A percentile compares a stretch with the other conserved stretches of the same genome.
Conservation (phyloP, 1,140 invertebrate genomes). For the Rhopalosiphum padi region DNA sequence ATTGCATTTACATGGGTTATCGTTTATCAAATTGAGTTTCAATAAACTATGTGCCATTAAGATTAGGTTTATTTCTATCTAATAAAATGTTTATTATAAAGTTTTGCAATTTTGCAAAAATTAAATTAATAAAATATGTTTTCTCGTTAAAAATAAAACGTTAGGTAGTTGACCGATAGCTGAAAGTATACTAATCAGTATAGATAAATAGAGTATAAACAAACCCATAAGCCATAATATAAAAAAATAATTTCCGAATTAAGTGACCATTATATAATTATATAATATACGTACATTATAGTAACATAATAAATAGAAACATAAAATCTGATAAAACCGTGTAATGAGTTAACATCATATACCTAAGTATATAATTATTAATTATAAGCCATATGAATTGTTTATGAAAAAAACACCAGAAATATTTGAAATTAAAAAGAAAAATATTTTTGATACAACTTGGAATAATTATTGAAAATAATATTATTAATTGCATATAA, state of each 20-base stretch:
- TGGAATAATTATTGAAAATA: too few species aligned
- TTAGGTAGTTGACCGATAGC: not conserved
- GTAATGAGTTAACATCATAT: not conserved
- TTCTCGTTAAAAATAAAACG: not conserved
- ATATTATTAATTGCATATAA: too few species aligned
- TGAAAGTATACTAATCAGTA: not conserved
- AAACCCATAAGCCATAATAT: not conserved
- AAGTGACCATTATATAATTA: not conserved
- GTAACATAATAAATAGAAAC: not conserved
- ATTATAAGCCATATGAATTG: not conserved
- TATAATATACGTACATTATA: not conserved
- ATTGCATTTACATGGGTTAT: not conserved
- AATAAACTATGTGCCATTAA: not conserved
- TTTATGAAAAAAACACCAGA: not conserved
- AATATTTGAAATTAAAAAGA: not conserved
- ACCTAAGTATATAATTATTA: not conserved
- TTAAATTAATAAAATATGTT: not conserved
- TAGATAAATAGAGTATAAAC: not conserved
- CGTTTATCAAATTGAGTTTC: not conserved
- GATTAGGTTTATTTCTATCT: not conserved
- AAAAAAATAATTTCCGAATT: not conserved
- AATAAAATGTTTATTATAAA: not conserved
- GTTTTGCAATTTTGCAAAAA: not conserved
- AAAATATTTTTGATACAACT: not conserved
- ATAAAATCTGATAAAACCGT: not conserved